Evolutionary conservation across 2,113 vertebrate species (phyloP), one percentile per base, ranked within the genome.

Genomic region (rat (Rattus norvegicus)): DNA sequence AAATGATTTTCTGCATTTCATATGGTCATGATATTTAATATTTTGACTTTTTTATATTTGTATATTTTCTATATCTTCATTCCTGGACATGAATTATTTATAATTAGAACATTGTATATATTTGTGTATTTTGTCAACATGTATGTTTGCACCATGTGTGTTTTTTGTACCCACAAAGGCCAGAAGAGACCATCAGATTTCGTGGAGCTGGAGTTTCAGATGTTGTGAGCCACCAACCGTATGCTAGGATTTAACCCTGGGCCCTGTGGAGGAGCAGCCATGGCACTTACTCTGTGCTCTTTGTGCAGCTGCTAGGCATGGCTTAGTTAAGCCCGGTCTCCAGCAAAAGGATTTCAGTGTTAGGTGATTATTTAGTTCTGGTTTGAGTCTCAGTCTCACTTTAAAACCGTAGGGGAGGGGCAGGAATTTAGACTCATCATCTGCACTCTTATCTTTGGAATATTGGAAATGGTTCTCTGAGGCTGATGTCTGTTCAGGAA

Each of bases 321-420:
- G 79, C 54, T 96, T 94, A 67, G 86, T 94, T 89, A 73, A 39
- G 67, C 36, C 61, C 19, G n/a, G 22, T 54, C 61, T 43, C 43
- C 43, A 43, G 43, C 43, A 43, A 43, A n/a, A 22, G 43, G 70
- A 20, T 61, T 36, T 84, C 56, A 75, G 52, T 33, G 36, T 73
- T 89, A 19, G 36, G 39, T 56, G 67, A 1, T 56, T 39, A 43
- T 19, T 59, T 73, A 59, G 49, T 13, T 69, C 47, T n/a, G 12
- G 22, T 72, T 88, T 72, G 36, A 54, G 63, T 69, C 26, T 54
- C 12, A n/a, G 47, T 16, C 3, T 26, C 70, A 59, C 54, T 30
- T 30, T 12, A 43, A 36, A 52, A 47, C 43, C 43, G 43, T 43
- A 43, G 43, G 43, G 43, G 13, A 1, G 28, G 11, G 30, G 33